Conservation (phyloP, 1,140 invertebrate species). For the Conus betulinus region DNA sequence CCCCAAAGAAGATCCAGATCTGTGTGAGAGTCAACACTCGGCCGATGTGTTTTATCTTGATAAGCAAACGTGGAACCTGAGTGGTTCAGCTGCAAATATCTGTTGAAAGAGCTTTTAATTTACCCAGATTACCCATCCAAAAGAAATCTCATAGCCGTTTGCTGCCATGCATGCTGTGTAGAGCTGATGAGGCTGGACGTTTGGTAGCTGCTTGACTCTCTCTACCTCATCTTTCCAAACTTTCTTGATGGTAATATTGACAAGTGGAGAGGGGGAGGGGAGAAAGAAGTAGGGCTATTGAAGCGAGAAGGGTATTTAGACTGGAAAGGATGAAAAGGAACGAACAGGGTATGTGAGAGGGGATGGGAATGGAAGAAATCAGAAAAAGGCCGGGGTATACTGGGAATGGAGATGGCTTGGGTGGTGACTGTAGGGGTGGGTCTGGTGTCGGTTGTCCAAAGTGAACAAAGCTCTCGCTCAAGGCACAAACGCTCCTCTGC, state of each 20-base stretch:
- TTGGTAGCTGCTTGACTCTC: not conserved
- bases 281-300: not conserved
- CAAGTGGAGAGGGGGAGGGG: not conserved
- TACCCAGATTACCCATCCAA: conserved; percentile 28
- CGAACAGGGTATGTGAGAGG: not conserved
- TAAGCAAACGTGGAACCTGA: conserved; percentile 25
- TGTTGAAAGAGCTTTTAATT: conserved; percentile 41
- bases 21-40: conserved; percentile 25
- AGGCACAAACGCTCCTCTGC: no score
- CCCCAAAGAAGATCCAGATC: not conserved
- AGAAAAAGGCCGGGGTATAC: no score
- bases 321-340: not conserved
- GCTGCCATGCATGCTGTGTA: conserved; percentile 1
- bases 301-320: not conserved
- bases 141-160: conserved; percentile 13
- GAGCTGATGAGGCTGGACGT: not conserved
- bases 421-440: no score
- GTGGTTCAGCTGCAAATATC: conserved; percentile 32
- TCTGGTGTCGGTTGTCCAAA: no score
- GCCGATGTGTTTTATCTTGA: conserved; percentile 34
- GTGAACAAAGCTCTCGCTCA: no score
- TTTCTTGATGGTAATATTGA: not conserved
- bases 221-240: not conserved
- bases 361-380: not conserved
- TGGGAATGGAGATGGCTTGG: no score